These are phyloP conservation scores for Ceryle rudis DNA, from an alignment of 2,797 vertebrate species.

Conservation along the genomic window DNA sequence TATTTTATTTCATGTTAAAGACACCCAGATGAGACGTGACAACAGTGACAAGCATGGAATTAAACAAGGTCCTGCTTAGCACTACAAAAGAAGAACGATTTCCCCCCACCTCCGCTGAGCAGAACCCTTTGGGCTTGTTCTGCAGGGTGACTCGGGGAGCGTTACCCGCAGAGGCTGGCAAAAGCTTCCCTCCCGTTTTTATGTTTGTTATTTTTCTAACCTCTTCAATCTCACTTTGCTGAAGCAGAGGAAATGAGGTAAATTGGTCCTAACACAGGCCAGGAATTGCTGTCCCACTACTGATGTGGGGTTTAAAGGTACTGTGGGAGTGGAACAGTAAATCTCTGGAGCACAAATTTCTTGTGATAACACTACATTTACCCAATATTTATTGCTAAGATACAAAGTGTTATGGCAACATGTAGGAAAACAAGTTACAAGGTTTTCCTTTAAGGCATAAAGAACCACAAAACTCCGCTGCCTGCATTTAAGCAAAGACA, in stretches of 20 bases:
- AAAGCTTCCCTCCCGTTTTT: background rate
- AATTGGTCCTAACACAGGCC: conserved; percentile 38
- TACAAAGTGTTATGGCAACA: conserved; percentile 69
- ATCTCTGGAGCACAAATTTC: conserved; percentile 44
- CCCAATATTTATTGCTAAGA: conserved; percentile 64
- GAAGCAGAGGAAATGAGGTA: conserved; percentile 58
- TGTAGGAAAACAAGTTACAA: conserved; percentile 56
- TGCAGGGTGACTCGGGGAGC: background rate
- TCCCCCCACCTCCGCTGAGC: background rate
- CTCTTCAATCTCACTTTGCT: conserved; percentile 60
- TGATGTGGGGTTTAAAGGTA: conserved; percentile 27
- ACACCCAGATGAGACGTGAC: conserved; percentile 1
- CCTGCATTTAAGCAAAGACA: background rate
- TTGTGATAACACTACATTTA: conserved; percentile 53
- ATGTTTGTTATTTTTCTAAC: conserved; percentile 67
- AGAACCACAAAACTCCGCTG: background rate
- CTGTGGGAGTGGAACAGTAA: conserved; percentile 44
- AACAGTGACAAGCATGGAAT: background rate
- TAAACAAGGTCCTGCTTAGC: background rate
- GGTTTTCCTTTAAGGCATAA: conserved; percentile 43
- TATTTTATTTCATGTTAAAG: conserved; percentile 25
- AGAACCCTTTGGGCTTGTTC: background rate
- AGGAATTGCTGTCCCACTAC: conserved; percentile 44
- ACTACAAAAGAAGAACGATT: background rate
- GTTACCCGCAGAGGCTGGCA: background rate